A percentile compares a stretch with the other conserved stretches of the same genome.
phyloP scores from a whole-genome alignment of 2,113 vertebrate genomes.

The Varanus komodoensis region DNA sequence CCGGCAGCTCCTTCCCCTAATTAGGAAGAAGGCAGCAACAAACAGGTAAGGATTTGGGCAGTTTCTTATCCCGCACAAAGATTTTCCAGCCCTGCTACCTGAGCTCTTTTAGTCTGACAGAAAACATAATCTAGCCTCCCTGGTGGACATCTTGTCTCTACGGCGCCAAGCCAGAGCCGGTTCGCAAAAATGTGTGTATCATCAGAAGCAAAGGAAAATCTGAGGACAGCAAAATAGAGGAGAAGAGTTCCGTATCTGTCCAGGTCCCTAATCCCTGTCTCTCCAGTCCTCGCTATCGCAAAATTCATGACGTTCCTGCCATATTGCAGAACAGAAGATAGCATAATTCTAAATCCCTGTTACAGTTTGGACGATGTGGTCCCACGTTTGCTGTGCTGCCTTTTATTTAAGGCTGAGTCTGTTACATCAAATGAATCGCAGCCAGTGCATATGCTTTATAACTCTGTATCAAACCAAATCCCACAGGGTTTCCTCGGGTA shows the following conservation, averaged over 20 bases:
- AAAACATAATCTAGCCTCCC: background rate
- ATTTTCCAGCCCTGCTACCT: background rate
- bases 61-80: background rate
- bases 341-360: conserved; percentile 73
- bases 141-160: conserved; percentile 4
- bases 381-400: accelerated
- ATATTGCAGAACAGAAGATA: conserved; percentile 70
- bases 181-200: conserved; percentile 45
- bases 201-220: background rate
- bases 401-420: conserved; percentile 63
- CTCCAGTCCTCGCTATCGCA: conserved; percentile 62
- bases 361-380: conserved; percentile 56
- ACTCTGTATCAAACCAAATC: conserved; percentile 49
- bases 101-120: background rate
- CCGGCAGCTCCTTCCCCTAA: background rate
- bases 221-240: conserved; percentile 56
- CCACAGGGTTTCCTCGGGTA: conserved; percentile 54
- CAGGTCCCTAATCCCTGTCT: conserved; percentile 65
- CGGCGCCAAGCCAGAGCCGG: background rate
- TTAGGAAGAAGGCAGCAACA: background rate
- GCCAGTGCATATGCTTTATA: conserved; percentile 56
- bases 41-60: background rate
- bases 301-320: conserved; percentile 60
- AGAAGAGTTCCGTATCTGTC: conserved; percentile 62
- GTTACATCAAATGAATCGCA: conserved; percentile 63